These are phyloP conservation scores for Limnephilus marmoratus DNA, from an alignment of 2,888 invertebrate genomes.

Conservation along the genomic window DNA sequence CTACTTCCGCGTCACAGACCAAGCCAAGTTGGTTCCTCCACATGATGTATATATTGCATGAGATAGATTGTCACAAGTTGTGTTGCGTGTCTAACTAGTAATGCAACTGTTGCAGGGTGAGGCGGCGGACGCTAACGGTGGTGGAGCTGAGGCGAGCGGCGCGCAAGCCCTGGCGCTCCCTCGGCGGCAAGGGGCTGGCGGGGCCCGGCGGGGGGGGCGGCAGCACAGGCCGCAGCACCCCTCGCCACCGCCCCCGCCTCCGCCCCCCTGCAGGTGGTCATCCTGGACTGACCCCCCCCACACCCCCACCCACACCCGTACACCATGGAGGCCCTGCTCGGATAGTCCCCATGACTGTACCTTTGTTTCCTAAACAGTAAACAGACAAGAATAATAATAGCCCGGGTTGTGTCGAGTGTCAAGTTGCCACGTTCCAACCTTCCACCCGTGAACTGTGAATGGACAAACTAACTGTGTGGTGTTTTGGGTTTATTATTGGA, in stretches of 20 bases:
- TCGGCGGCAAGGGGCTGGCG: slow-evolving; percentile 70
- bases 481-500: slow-evolving; percentile 52
- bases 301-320: slow-evolving; percentile 78
- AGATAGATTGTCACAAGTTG: background rate
- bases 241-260: slow-evolving; percentile 72
- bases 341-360: slow-evolving; percentile 68
- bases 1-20: slow-evolving; percentile 94
- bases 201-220: slow-evolving; percentile 69
- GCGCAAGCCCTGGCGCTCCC: slow-evolving; percentile 88
- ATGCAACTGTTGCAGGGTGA: slow-evolving; percentile 80
- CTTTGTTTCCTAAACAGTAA: slow-evolving; percentile 59
- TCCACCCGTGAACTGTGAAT: background rate
- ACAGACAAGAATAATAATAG: slow-evolving; percentile 35
- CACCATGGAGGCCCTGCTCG: slow-evolving; percentile 82
- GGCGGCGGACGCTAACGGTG: slow-evolving; percentile 88
- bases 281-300: slow-evolving; percentile 83
- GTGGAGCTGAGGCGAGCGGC: slow-evolving; percentile 90
- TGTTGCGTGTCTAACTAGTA: background rate
- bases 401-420: slow-evolving; percentile 35
- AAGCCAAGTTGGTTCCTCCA: slow-evolving; percentile 83
- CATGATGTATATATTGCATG: background rate
- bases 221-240: slow-evolving; percentile 63
- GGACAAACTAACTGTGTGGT: slow-evolving; percentile 52
- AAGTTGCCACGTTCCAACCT: slow-evolving; percentile 14
- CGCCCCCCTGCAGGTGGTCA: slow-evolving; percentile 83